A percentile compares a stretch with the other conserved stretches of the same genome.
phyloP scores from a whole-genome alignment of 2,113 vertebrate species.

The Chloebia gouldiae region DNA sequence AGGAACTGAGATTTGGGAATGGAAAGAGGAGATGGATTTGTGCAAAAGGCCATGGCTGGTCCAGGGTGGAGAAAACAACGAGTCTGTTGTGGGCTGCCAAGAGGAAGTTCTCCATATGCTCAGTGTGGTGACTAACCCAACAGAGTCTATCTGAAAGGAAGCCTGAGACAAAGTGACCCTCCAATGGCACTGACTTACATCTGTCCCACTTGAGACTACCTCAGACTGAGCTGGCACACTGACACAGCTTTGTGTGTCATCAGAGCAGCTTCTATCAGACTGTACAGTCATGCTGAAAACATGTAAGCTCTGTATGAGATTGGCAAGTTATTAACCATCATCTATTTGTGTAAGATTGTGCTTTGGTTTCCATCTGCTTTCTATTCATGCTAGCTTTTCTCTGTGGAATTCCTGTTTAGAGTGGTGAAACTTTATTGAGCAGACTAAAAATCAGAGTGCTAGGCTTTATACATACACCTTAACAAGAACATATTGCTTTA shows the following conservation, averaged over 20 bases:
- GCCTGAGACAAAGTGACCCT: neutral
- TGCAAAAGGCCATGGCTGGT: neutral
- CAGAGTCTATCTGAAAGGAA: neutral
- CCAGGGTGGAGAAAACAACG: neutral
- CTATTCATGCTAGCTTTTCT: neutral
- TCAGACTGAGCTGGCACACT: neutral
- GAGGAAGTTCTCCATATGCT: neutral
- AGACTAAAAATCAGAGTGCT: neutral
- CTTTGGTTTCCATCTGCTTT: slow-evolving; percentile 5
- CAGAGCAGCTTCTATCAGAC: neutral
- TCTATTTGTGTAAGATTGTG: neutral
- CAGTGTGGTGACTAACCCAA: neutral
- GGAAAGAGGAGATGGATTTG: neutral
- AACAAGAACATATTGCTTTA: neutral
- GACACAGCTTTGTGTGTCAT: neutral
- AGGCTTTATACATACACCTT: neutral
- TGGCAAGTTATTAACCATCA: neutral
- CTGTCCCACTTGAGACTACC: neutral
- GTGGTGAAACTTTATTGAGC: neutral
- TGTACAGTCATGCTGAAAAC: neutral
- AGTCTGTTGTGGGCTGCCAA: neutral
- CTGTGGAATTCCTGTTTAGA: neutral
- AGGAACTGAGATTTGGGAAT: neutral
- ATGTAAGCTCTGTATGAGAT: neutral
- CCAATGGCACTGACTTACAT: neutral